Percentiles rank a stretch among this genome's conserved stretches.
Conservation (phyloP, 2,113 vertebrate genomes). For the Bos taurus region DNA sequence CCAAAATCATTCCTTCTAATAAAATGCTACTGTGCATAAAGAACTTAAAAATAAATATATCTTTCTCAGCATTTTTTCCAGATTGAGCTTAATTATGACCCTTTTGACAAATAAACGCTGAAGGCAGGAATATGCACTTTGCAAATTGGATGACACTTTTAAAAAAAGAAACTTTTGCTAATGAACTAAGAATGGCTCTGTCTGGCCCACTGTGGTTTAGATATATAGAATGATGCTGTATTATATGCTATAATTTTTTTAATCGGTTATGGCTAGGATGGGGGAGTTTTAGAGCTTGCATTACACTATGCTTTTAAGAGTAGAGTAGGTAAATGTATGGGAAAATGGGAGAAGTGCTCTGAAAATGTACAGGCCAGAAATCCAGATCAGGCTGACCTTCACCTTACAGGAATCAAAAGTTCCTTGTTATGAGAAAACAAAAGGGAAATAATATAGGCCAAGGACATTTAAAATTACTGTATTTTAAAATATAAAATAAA, state of each 20-base stretch:
- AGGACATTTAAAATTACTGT: background rate
- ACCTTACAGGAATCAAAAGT: background rate
- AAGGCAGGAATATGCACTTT: background rate
- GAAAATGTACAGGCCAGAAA: background rate
- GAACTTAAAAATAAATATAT: background rate
- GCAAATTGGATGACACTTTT: background rate
- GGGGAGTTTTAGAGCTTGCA: background rate
- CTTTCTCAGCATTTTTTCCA: background rate
- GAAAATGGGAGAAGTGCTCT: background rate
- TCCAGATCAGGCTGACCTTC: background rate
- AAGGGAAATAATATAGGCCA: background rate
- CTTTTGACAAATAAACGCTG: background rate
- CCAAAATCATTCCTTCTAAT: background rate
- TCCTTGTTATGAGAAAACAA: background rate
- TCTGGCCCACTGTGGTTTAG: background rate
- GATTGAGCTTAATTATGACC: background rate
- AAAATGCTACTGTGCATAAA: background rate
- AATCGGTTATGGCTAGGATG: background rate
- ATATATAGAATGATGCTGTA: background rate
- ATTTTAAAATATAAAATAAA: background rate
- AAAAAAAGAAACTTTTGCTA: background rate
- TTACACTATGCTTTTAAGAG: background rate
- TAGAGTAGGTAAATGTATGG: background rate
- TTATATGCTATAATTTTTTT: background rate
- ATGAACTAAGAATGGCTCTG: background rate